Base-by-base conservation (phyloP, 23 tunicate genomes). In the Styela plicata region DNA sequence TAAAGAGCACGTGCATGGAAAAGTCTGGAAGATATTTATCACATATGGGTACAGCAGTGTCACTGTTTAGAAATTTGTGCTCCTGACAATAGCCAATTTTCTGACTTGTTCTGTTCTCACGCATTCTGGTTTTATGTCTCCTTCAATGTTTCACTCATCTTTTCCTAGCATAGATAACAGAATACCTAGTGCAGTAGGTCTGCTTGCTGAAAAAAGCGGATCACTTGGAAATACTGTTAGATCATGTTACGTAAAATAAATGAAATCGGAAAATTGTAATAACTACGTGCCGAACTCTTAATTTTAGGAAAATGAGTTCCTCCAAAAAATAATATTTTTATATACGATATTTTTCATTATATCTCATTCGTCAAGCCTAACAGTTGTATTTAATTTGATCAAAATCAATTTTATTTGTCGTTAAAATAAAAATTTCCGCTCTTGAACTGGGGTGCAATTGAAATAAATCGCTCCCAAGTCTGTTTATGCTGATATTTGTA, bases 1-100 rank as follows among this genome's bases (percentile, higher is more conserved):
- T 21, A 61, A 20, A 31, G 16, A 68, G 20, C n/a, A 21, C 24
- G 20, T 29, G 27, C 27, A 20, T 68, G 24, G n/a, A n/a, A n/a
- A n/a, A n/a, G n/a, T n/a, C n/a, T n/a, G n/a, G n/a, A n/a, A 23
- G 16, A 21, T 20, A 23, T 17, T 16, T 23, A 68, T 13, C 13
- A 16, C n/a, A n/a, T n/a, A n/a, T n/a, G n/a, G n/a, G n/a, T n/a
- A 21, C 73, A 68, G 17, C 73, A 24, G 16, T 68, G 73, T 23
- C 31, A 68, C 73, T 68, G 24, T 24, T 68, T 29, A 16, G 10
- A 68, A 24, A 21, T 68, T 68, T 31, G 20, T 68, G 17, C 73
- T 68, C 27, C 10, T 68, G 27, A 68, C 73, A 13, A 31, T 31
- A 16, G 73, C 73, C 10, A 68, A 68, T 24, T 68, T 68, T 68